Evolutionary conservation across 2,888 invertebrate species (phyloP), one percentile per base, ranked within the genome.

Genomic region (Trichacis sp.): DNA sequence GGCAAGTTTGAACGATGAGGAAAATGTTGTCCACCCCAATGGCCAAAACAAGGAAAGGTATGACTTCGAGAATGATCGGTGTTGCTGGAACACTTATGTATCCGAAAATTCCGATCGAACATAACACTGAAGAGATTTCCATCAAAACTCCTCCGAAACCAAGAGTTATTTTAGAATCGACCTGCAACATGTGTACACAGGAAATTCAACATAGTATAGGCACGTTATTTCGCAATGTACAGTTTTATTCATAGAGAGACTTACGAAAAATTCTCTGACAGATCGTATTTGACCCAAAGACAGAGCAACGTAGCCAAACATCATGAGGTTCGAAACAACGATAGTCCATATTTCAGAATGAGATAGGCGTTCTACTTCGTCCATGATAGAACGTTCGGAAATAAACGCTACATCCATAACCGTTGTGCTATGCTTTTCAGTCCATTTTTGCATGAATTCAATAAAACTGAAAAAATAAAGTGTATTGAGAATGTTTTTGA

Each of bases 1-100:
- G 94, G 84, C 92, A 95, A 0, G 96, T 95, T 86, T 98, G 97
- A 48, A 99, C 98, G 53, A 99, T 88, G 73, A 99, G 97, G 85
- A 99, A 99, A 79, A 99, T 97, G 82, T 99, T 99, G 86, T 99
- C 98, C 0, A 99, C 98, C 1, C 99, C 99, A 1, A 99, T 98
- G 1, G 98, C 98, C 71, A 99, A 86, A 24, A 98, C 98, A 55
- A 99, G 87, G 88, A 99, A 99, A 0, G 99, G 99, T 67, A 98
- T 96, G 2, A 99, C 98, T 87, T 99, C 98, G 40, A 98, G 93
- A 74, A 98, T 98, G 81, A 99, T 98, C 54, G 99, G 87, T 0
- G 98, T 98, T 0, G 97, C 97, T 1, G 97, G 91, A 4, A 97
- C 87, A 6, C 95, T 95, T 51, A 92, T 85, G 85, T 92, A 97